Evolutionary conservation across 2,797 vertebrate genomes (phyloP), one percentile per base, ranked within the genome.

Genomic region (Lindbergichthys nudifrons): DNA sequence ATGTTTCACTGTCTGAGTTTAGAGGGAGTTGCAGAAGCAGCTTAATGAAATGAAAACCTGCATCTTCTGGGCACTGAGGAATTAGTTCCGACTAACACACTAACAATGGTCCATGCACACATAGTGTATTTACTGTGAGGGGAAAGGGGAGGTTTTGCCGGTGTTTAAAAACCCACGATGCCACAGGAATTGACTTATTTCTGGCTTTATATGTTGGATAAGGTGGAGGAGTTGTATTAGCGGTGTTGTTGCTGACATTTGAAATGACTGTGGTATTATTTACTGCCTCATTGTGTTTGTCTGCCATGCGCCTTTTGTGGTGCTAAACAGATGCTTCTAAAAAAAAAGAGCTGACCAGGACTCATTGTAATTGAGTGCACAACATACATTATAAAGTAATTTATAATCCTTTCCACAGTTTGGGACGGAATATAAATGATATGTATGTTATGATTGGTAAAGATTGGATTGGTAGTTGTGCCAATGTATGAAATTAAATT

Each of bases 1-100:
- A 84, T 91, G 79, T 87, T 80, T 92, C 77, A 77, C 76, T 79
- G 77, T 88, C 66, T 79, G 74, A 73, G 73, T 74, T 87, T 50
- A 39, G 64, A 73, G 70, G 45, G 66, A 87, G 64, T 56, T 52
- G 68, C 65, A 68, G 73, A 53, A 82, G 72, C 64, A 9, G 58
- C 63, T 70, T 65, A 84, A 76, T 88, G 65, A 89, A 88, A 87
- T 70, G 73, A 85, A 87, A 82, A 47, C 60, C 70, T 61, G 62
- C 72, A 70, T 80, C 77, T 82, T 56, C 53, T 66, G 58, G 50
- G 59, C 66, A 14, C 53, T 43, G 43, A 75, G 50, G 46, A 81
- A 63, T 80, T 74, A 45, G 51, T 57, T 79, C 18, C 5, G 10
- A 14, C 46, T 50, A 41, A 68, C 56, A 57, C 56, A 46, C 67